Conservation (phyloP, 2,888 invertebrate genomes). For the Ophion ellenae region DNA sequence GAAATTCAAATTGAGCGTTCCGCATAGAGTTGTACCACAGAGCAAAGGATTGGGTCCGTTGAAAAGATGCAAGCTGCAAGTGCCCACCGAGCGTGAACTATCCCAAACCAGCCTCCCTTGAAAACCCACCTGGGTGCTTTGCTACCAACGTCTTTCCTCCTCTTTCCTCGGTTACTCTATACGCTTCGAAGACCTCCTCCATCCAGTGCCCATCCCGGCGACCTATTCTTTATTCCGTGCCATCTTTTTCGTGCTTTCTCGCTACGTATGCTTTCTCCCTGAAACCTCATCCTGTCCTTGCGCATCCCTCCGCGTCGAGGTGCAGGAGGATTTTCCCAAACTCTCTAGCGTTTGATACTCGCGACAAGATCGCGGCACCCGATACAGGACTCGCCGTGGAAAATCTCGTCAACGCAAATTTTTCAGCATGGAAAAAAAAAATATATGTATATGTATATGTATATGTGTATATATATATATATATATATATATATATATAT, state of each 20-base stretch:
- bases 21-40: conserved; percentile 52
- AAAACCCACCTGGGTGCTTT: conserved; percentile 19
- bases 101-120: conserved; percentile 9
- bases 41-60: conserved; percentile 30
- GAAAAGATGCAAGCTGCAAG: conserved; percentile 37
- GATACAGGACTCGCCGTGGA: neutral
- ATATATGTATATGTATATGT: too few species aligned
- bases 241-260: conserved; percentile 32
- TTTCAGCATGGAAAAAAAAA: neutral
- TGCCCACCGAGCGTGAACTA: conserved; percentile 22
- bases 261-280: neutral
- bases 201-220: neutral
- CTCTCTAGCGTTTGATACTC: too few species aligned
- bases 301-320: neutral
- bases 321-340: too few species aligned
- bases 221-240: conserved; percentile 45
- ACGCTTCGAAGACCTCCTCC: neutral
- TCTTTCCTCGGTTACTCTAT: conserved; percentile 16
- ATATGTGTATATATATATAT: too few species aligned
- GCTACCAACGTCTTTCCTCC: conserved; percentile 32
- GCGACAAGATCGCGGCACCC: too few species aligned
- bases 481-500: too few species aligned
- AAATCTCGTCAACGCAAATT: conserved; percentile 14
- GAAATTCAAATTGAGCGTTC: conserved; percentile 59
- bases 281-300: neutral